Base-by-base conservation (phyloP, 2,888 invertebrate species). In the Drosophila aldrichi region DNA sequence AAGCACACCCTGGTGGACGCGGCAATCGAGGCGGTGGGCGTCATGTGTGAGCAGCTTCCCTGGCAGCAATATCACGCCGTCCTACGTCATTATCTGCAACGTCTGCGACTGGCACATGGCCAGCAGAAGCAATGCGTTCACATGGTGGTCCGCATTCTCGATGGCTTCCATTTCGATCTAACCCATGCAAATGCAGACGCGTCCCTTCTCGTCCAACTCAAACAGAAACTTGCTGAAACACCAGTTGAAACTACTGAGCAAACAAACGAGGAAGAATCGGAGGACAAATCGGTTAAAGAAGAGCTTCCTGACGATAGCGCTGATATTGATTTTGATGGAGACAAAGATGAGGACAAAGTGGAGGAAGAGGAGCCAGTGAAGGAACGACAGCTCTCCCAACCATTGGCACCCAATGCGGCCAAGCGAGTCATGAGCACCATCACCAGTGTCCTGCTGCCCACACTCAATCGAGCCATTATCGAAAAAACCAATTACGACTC, bases 101-200 rank as follows among this genome's bases (percentile, higher is more conserved):
- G 96, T 93, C 94, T 99, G 91, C 94, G 96, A 1, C 94, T 94
- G 55, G 95, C 95, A 10, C 92, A 95, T 0, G 96, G 96, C 41
- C 95, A 95, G 91, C 98, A 98, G 88, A 97, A 96, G 83, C 97
- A 98, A 84, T 93, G 96, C 65, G 96, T 98, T 10, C 94, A 96
- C 63, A 94, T 97, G 63, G 94, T 96, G 16, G 95, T 96, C 0
- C 95, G 95, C 0, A 95, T 99, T 70, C 94, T 99, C 74, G 97
- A 98, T 91, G 95, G 96, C 0, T 99, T 98, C 90, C 98, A 98
- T 93, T 99, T 96, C 92, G 97, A 98, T 93, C 94, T 98, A 55
- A 95, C 95, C 0, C 95, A 95, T 91, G 95, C 94, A 7, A 92
- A 94, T 60, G 78, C 76, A 4, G 91, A 91, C 57, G 64, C 5